Conservation (phyloP, 1,140 invertebrate genomes). For the Holcopasites calliopsidis region DNA sequence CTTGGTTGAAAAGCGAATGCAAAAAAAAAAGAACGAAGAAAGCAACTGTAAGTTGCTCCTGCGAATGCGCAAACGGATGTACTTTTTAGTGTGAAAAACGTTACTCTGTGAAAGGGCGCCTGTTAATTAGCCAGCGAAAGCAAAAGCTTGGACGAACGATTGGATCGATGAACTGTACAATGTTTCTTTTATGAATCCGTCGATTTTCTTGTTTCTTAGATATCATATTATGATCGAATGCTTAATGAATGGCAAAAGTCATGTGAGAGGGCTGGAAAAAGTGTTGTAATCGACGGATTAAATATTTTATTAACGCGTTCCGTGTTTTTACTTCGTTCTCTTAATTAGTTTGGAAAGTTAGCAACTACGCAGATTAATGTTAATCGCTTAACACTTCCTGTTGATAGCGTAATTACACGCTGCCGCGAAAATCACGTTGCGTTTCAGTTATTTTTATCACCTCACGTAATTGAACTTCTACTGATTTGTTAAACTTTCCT, state of each 20-base stretch:
- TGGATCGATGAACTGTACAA: neutral
- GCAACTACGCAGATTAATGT: slow-evolving; percentile 1
- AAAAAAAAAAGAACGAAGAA: slow-evolving; percentile 2
- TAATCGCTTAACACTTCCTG: slow-evolving; percentile 22
- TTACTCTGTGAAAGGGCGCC: neutral
- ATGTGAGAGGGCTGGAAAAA: neutral
- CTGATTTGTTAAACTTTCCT: neutral
- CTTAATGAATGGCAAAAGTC: neutral
- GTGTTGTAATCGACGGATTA: neutral
- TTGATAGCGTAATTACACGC: slow-evolving; percentile 7
- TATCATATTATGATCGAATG: neutral
- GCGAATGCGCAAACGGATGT: slow-evolving; percentile 39
- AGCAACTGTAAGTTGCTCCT: slow-evolving; percentile 19
- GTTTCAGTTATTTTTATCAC: neutral
- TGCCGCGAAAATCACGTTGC: neutral
- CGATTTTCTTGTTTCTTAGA: neutral
- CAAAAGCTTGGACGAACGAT: neutral
- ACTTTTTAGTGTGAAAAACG: slow-evolving; percentile 22
- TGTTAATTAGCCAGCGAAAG: slow-evolving; percentile 18
- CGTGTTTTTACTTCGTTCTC: slow-evolving; percentile 13
- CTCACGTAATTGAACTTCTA: neutral
- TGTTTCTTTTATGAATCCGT: neutral
- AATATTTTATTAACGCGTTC: neutral
- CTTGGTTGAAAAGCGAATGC: neutral
- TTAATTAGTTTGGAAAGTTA: slow-evolving; percentile 41